These are phyloP conservation scores for Hydrozoanthus gracilis DNA, from an alignment of 92 coral and sea anemone genomes.

Conservation along the genomic window DNA sequence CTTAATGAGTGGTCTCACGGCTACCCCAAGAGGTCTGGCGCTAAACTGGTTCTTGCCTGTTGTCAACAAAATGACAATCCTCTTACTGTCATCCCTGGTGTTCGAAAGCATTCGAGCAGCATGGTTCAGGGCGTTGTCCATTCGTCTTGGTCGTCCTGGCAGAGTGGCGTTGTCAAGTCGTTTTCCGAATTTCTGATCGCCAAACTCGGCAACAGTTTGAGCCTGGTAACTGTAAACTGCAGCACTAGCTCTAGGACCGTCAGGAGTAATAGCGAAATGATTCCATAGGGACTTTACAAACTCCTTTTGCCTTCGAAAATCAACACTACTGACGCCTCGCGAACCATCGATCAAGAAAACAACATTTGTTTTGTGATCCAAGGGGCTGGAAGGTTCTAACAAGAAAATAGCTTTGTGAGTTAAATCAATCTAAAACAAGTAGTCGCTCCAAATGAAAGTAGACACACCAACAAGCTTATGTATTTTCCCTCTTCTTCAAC, in stretches of 20 bases:
- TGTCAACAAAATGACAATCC: conserved; percentile 22
- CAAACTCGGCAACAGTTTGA: conserved; percentile 15
- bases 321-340: conserved; percentile 27
- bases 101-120: conserved; percentile 27
- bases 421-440: neutral
- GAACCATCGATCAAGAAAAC: conserved; percentile 50
- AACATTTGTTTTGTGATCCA: conserved; percentile 34
- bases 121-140: conserved; percentile 38
- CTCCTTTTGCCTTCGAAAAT: conserved; percentile 31
- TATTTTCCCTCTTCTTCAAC: too few species aligned
- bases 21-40: conserved; percentile 4
- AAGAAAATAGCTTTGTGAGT: neutral
- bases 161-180: conserved; percentile 28
- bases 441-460: too few species aligned
- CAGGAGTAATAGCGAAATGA: conserved; percentile 41
- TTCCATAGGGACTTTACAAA: conserved; percentile 46
- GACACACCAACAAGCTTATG: too few species aligned
- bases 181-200: conserved; percentile 20
- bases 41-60: conserved; percentile 13
- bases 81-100: conserved; percentile 26
- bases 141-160: conserved; percentile 30
- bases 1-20: conserved; percentile 8
- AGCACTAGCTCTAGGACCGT: conserved; percentile 36
- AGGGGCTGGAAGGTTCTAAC: conserved; percentile 36
- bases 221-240: conserved; percentile 20